Percentiles rank a stretch among this genome's conserved stretches.
Evolutionary conservation across 2,888 invertebrate genomes (phyloP).

Genomic region (Torymus auratus): DNA sequence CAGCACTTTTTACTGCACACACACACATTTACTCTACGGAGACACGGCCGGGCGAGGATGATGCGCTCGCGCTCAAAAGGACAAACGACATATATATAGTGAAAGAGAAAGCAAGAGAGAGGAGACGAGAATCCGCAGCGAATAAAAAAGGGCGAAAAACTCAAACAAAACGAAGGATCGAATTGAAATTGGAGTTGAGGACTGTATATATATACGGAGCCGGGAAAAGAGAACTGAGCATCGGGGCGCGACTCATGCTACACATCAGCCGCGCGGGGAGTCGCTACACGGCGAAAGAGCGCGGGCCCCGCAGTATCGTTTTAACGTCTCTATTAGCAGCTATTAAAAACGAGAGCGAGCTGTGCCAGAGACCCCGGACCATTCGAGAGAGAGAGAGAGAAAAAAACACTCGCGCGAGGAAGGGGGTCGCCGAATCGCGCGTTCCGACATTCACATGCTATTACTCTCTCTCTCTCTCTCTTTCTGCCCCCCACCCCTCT

Average conservation of each 20-base stretch:
- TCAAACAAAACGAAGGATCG: constrained; percentile 48
- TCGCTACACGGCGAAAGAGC: constrained; percentile 56
- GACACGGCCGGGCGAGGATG: neutral
- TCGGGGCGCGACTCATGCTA: constrained; percentile 58
- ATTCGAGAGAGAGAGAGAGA: constrained; percentile 58
- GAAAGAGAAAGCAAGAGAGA: neutral
- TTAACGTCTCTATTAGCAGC: constrained; percentile 77
- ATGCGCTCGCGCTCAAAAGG: neutral
- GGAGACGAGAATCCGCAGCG: neutral
- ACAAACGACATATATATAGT: constrained; percentile 2
- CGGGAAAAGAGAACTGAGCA: constrained; percentile 68
- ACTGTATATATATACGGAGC: neutral
- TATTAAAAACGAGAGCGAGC: constrained; percentile 72
- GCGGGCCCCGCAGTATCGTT: constrained; percentile 72
- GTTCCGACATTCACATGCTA: constrained; percentile 71
- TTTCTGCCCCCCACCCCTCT: constrained; percentile 63
- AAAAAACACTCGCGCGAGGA: constrained; percentile 59
- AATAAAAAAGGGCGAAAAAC: constrained; percentile 23
- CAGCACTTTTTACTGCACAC: constrained; percentile 25
- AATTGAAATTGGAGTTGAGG: constrained; percentile 43
- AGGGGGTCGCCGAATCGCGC: constrained; percentile 66
- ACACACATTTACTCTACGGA: neutral
- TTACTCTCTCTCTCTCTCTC: constrained; percentile 60
- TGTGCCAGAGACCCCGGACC: constrained; percentile 56
- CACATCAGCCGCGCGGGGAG: constrained; percentile 18